A percentile compares a stretch with the other conserved stretches of the same genome.
Evolutionary conservation across 1,140 invertebrate genomes (phyloP).

Genomic region (Ceratina japonica): DNA sequence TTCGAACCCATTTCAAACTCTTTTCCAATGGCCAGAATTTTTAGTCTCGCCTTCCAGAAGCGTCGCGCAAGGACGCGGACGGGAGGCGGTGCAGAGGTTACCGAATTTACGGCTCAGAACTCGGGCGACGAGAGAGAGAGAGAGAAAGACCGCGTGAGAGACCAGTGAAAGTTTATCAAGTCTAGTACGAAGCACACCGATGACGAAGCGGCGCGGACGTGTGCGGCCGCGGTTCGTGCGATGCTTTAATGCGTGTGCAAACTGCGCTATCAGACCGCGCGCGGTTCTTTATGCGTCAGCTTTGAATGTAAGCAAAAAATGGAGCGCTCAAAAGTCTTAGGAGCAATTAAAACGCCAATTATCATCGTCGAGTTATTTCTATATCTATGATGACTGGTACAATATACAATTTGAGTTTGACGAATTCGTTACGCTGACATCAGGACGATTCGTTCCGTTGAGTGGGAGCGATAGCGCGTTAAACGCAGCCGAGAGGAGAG

Average conservation of each 20-base stretch:
- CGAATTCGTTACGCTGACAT: not conserved
- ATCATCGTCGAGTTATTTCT: too few species aligned
- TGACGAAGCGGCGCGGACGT: constrained; percentile 26
- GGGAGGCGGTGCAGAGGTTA: constrained; percentile 27
- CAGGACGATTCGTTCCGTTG: not conserved
- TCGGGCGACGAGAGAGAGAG: constrained; percentile 30
- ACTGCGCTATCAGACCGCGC: constrained; percentile 36
- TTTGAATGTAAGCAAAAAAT: constrained; percentile 2
- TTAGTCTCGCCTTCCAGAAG: constrained; percentile 3
- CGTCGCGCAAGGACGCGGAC: constrained; percentile 15
- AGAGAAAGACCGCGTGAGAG: constrained; percentile 29
- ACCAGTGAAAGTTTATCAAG: constrained; percentile 54
- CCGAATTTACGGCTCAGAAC: constrained; percentile 51
- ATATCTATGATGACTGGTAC: too few species aligned
- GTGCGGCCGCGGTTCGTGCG: constrained; percentile 20
- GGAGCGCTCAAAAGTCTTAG: not conserved
- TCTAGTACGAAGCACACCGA: constrained; percentile 19
- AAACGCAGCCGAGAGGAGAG: constrained; percentile 47
- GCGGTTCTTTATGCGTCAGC: constrained; percentile 39
- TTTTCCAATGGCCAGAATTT: constrained; percentile 5
- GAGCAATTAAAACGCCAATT: too few species aligned
- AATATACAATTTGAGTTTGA: not conserved
- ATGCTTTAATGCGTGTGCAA: constrained; percentile 49
- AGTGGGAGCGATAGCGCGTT: constrained; percentile 15
- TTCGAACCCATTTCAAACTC: constrained; percentile 25